Conservation (phyloP, 2,113 vertebrate species). For the Neotoma lepida region DNA sequence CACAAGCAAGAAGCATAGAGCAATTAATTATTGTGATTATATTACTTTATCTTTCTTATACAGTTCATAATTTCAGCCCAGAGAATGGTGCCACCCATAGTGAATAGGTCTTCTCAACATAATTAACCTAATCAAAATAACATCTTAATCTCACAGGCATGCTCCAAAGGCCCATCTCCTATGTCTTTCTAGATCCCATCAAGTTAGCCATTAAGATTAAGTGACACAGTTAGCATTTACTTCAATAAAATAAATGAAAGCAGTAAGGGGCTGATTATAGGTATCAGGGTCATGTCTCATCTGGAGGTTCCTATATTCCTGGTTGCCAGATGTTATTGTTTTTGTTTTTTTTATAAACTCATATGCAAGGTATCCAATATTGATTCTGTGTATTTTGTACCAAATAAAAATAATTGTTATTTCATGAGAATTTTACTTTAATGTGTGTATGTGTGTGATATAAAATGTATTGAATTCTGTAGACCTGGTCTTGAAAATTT, state of each 20-base stretch:
- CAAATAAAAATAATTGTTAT: not conserved
- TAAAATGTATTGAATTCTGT: not conserved
- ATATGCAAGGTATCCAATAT: not conserved
- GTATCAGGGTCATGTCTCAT: not conserved
- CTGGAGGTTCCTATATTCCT: not conserved
- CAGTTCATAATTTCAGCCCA: not conserved
- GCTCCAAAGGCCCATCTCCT: not conserved
- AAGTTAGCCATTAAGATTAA: not conserved
- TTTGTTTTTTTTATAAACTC: not conserved
- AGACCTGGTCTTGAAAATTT: not conserved
- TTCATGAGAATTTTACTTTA: not conserved
- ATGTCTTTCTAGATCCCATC: not conserved
- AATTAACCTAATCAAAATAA: not conserved
- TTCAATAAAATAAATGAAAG: conserved; percentile 14
- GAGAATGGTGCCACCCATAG: not conserved
- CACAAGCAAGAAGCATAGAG: no score
- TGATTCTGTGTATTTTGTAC: not conserved
- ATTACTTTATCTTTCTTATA: not conserved
- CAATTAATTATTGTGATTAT: not conserved
- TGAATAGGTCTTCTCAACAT: not conserved
- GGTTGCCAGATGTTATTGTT: not conserved
- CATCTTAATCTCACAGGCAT: not conserved
- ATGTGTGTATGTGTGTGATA: not conserved
- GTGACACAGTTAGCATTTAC: not conserved
- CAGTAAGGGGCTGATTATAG: not conserved